Evolutionary conservation across 2,113 vertebrate species (phyloP), one percentile per base, ranked within the genome.

Genomic region (Balaeniceps rex): DNA sequence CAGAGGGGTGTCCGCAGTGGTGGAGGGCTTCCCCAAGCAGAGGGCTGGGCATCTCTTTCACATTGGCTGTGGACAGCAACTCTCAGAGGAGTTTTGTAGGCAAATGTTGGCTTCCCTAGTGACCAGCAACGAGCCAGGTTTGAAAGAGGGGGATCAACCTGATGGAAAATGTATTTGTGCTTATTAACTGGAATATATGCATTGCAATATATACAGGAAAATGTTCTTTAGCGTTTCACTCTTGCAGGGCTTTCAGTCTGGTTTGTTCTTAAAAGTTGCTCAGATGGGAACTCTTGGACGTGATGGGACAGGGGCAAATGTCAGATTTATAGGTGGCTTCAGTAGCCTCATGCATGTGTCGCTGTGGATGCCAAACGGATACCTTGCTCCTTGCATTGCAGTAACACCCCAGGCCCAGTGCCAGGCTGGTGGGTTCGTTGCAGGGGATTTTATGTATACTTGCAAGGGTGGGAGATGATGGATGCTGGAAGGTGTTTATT

Each of bases 331-430:
- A 12, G 31, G 46, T 58, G 57, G 13, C 47, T 90, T 72, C 0
- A 1, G 34, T 51, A 5, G 29, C 5, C 1, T 57, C 14, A 2
- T 4, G 25, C 7, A 1, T 3, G 6, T 8, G n/a, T 65, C 0
- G 1, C 52, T 44, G 31, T 12, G 64, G 13, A 3, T 64, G 33
- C n/a, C 29, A 18, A 38, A 21, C 1, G 13, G 34, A 12, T 3
- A 36, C 26, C 47, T 80, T 14, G 36, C 23, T 38, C 19, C 47
- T 86, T 18, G 28, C 6, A 2, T 29, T 24, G 72, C 1, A 2
- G 22, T 22, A 3, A 28, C 8, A 11, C 57, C 19, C 12, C 12
- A 21, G 58, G 42, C 11, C 28, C 5, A 0, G 23, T 31, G 24
- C 44, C 16, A 17, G 49, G 29, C 46, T 54, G 46, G 14, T 58